Conservation (phyloP, 2,888 invertebrate species). For the Thymelicus acteon region DNA sequence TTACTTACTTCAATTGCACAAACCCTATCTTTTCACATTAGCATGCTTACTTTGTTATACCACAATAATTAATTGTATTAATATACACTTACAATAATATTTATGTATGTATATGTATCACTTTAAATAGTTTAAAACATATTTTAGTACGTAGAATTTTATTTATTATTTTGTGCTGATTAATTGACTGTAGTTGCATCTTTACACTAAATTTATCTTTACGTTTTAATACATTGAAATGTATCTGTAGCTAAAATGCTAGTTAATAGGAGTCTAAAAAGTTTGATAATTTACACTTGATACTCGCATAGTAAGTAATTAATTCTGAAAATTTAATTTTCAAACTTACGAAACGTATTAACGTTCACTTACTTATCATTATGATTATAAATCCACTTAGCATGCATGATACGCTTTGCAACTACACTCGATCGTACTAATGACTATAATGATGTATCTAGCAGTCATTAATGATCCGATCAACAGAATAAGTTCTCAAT, state of each 20-base stretch:
- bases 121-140: too few relatives aligned
- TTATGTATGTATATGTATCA: too few relatives aligned
- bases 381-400: too few relatives aligned
- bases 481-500: constrained; percentile 86
- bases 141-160: too few relatives aligned
- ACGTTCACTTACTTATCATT: too few relatives aligned
- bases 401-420: background rate
- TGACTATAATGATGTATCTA: background rate
- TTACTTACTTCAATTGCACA: background rate
- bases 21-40: constrained; percentile 7
- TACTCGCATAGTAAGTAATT: background rate
- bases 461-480: background rate
- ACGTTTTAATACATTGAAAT: background rate
- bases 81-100: background rate
- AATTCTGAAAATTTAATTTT: too few relatives aligned
- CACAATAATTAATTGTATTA: background rate
- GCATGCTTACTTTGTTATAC: background rate
- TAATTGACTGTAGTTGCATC: constrained; percentile 1
- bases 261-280: background rate
- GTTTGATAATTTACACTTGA: background rate
- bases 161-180: background rate
- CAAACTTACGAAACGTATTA: too few relatives aligned
- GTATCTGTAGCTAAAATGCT: background rate
- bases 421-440: background rate
- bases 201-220: too few relatives aligned